These are phyloP conservation scores for Scaptomyza flava DNA, from an alignment of 2,888 invertebrate genomes.

Conservation along the genomic window DNA sequence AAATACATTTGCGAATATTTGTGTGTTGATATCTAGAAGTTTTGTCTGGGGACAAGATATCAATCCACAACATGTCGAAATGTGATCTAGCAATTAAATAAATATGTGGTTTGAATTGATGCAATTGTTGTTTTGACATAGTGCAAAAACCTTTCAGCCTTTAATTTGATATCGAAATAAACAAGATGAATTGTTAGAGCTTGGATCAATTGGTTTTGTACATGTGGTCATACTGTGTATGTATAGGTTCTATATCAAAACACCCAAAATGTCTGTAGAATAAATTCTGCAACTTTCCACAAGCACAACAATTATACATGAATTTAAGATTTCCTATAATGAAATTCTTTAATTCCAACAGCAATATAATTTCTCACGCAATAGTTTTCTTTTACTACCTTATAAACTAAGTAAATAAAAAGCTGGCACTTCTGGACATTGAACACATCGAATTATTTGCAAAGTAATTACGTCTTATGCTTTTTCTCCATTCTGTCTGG, in stretches of 20 bases:
- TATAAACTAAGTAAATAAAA: neutral
- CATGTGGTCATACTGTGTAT: no score
- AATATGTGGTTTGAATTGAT: constrained; percentile 1
- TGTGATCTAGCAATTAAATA: constrained; percentile 6
- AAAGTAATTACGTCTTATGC: constrained; percentile 76
- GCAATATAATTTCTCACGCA: no score
- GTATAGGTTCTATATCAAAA: no score
- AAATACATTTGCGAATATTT: constrained; percentile 2
- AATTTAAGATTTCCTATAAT: no score
- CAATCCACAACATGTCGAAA: neutral
- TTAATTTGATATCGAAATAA: neutral
- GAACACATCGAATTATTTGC: constrained; percentile 66
- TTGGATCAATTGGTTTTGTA: neutral
- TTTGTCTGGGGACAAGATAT: constrained; percentile 3
- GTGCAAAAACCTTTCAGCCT: neutral
- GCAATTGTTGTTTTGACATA: constrained; percentile 4
- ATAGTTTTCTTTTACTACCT: neutral
- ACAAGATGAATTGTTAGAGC: neutral
- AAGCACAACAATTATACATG: no score
- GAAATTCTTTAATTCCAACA: no score
- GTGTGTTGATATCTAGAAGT: neutral
- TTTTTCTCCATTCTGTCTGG: constrained; percentile 5
- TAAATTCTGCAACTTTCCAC: no score
- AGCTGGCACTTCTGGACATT: constrained; percentile 27
- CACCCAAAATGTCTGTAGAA: no score